A percentile compares a stretch with the other conserved stretches of the same genome.
Conservation (phyloP, 2,113 vertebrate species). For the Scalopus aquaticus region DNA sequence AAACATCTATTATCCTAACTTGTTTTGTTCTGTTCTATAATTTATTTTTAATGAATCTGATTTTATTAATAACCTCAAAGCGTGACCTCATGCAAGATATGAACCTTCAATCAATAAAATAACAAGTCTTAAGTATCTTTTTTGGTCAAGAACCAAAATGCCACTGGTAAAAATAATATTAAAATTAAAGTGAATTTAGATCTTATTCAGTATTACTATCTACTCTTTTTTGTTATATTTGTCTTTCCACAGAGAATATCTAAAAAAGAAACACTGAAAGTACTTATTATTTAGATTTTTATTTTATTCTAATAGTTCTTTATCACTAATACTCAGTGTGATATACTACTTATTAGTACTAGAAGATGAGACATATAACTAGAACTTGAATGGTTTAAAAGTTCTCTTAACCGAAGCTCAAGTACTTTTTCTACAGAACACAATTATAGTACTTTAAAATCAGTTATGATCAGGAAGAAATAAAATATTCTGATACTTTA, state of each 20-base stretch:
- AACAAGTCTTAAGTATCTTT: not conserved
- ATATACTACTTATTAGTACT: not conserved
- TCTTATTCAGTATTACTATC: slow-evolving; percentile 4
- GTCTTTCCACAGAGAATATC: not conserved
- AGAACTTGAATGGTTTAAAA: slow-evolving; percentile 43
- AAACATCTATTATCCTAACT: not conserved
- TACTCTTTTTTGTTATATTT: slow-evolving; percentile 34
- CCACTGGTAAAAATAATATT: not conserved
- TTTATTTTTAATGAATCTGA: not conserved
- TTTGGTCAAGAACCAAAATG: not conserved
- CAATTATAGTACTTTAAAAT: slow-evolving; percentile 34
- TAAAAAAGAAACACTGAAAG: slow-evolving; percentile 25
- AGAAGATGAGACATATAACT: not conserved
- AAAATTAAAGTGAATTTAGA: slow-evolving; percentile 49
- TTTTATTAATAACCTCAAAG: slow-evolving; percentile 29
- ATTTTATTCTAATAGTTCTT: not conserved
- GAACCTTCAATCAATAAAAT: slow-evolving; percentile 26
- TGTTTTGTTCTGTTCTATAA: slow-evolving; percentile 10
- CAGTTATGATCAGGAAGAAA: slow-evolving; percentile 36
- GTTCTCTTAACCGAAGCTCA: slow-evolving; percentile 8
- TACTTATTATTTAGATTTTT: slow-evolving; percentile 3
- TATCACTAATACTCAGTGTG: not conserved
- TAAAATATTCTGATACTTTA: not conserved
- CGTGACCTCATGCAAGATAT: not conserved
- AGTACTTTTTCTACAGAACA: not conserved